These are phyloP conservation scores for Microtus obscurus DNA, from an alignment of 2,797 vertebrate species.

Conservation along the genomic window DNA sequence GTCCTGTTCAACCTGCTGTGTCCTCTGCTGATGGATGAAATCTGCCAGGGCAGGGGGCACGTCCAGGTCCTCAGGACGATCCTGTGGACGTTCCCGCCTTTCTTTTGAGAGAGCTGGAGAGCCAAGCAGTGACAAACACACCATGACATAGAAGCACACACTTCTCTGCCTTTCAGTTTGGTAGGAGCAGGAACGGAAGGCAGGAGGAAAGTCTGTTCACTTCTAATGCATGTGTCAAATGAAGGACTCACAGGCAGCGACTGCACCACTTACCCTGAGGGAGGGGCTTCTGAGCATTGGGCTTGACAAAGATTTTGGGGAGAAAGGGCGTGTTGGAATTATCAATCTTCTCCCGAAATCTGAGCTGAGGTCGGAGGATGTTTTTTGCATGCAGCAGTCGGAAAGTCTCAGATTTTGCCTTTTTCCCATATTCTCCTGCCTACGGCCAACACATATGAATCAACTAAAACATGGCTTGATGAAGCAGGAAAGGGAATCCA, in stretches of 20 bases:
- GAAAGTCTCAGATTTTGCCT: conserved; percentile 92
- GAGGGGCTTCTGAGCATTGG: conserved; percentile 95
- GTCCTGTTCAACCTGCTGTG: conserved; percentile 94
- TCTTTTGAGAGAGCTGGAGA: conserved; percentile 91
- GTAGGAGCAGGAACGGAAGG: background rate
- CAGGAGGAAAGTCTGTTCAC: accelerated
- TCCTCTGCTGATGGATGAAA: conserved; percentile 97
- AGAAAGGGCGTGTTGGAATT: conserved; percentile 97
- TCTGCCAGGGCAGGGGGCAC: conserved; percentile 96
- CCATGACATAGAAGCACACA: background rate
- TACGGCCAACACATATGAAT: conserved; percentile 77
- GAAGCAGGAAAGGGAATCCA: conserved; percentile 21
- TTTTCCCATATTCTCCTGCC: conserved; percentile 88
- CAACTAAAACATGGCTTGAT: background rate
- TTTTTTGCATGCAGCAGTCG: conserved; percentile 97
- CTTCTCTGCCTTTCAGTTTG: background rate
- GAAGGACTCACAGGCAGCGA: background rate
- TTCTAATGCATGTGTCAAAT: background rate
- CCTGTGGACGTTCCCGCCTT: conserved; percentile 90
- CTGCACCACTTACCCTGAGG: conserved; percentile 90
- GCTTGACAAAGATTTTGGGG: conserved; percentile 96
- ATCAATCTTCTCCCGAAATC: conserved; percentile 96
- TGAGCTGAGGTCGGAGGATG: conserved; percentile 94
- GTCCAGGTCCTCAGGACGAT: conserved; percentile 95
- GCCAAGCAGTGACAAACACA: conserved; percentile 69